These are phyloP conservation scores for Puffinus mauretanicus DNA, from an alignment of 2,113 vertebrate genomes.

Conservation along the genomic window DNA sequence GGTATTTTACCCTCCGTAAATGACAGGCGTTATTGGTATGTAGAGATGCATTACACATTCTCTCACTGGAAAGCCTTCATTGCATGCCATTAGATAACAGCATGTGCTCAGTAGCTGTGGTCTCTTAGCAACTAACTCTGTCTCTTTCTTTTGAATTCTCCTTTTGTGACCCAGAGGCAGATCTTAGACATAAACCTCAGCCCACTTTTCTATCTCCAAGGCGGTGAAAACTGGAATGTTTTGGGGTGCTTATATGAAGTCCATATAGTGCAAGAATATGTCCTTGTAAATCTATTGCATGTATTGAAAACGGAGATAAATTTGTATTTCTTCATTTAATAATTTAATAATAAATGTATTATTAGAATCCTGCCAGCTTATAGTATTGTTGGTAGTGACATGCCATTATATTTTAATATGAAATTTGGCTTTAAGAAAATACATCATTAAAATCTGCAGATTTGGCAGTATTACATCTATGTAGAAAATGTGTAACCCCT, in stretches of 20 bases:
- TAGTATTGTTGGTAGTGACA: neutral
- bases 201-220: conserved; percentile 43
- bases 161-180: conserved; percentile 60
- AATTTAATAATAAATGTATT: neutral
- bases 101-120: conserved; percentile 38
- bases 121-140: conserved; percentile 75
- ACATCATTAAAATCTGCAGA: neutral
- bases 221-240: conserved; percentile 38
- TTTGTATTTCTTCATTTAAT: neutral
- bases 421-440: neutral
- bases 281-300: neutral
- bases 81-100: conserved; percentile 60
- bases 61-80: conserved; percentile 36
- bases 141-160: conserved; percentile 58
- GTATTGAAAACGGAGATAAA: neutral
- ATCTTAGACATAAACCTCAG: conserved; percentile 37
- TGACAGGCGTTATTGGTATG: conserved; percentile 29
- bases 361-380: neutral
- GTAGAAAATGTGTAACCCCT: neutral
- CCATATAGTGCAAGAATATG: neutral
- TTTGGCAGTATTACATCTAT: neutral
- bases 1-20: conserved; percentile 2
- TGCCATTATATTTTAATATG: neutral
- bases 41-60: conserved; percentile 16
- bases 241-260: neutral